These are phyloP conservation scores for Coracopsis vasa DNA, from an alignment of 2,113 vertebrate species.

Conservation along the genomic window DNA sequence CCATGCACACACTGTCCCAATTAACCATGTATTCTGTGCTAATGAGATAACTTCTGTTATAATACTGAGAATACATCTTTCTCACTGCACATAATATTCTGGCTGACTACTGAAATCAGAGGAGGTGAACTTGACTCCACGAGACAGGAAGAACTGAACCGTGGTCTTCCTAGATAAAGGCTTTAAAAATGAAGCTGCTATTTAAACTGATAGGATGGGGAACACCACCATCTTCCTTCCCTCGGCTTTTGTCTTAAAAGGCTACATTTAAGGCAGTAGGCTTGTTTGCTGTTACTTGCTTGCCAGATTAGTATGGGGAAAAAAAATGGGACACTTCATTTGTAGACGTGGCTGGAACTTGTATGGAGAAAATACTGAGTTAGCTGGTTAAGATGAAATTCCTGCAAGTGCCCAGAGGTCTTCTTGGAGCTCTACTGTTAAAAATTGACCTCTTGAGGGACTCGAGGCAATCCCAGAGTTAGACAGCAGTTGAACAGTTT, in stretches of 20 bases:
- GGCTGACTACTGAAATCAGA: not conserved
- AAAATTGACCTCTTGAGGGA: not conserved
- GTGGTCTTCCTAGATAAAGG: not conserved
- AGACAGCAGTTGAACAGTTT: not conserved
- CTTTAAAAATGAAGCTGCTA: not conserved
- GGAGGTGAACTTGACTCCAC: not conserved
- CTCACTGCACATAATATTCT: not conserved
- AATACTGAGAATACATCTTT: not conserved
- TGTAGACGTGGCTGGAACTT: not conserved
- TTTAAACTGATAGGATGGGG: not conserved
- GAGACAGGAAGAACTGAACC: not conserved
- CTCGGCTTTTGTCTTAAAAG: not conserved
- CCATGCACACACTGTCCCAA: not conserved
- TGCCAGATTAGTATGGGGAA: not conserved
- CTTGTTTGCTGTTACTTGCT: not conserved
- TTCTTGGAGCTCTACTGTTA: not conserved
- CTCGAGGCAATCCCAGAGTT: not conserved
- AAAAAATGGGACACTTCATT: rapidly evolving
- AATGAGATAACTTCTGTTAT: not conserved
- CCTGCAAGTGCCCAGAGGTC: not conserved
- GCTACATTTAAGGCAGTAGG: not conserved
- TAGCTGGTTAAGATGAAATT: not conserved
- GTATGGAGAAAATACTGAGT: not conserved
- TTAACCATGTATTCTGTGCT: not conserved
- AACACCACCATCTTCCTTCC: not conserved